phyloP scores from a whole-genome alignment of 2,888 invertebrate genomes.

The Aspidapion aeneum region DNA sequence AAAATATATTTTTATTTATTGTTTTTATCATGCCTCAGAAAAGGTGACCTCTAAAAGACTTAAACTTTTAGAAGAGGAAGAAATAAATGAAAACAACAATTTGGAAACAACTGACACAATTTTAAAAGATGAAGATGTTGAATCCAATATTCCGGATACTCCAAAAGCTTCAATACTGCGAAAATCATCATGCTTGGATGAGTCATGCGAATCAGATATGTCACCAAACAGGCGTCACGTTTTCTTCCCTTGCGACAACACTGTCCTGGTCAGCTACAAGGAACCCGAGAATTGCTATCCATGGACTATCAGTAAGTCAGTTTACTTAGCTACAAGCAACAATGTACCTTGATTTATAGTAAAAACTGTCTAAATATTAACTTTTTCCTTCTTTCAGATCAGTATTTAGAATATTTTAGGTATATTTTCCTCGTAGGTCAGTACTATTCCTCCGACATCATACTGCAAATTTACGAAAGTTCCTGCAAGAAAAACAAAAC shows the following conservation, averaged over 20 bases:
- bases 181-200: constrained; percentile 29
- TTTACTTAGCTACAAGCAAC: too few species aligned
- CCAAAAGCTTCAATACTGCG: constrained; percentile 32
- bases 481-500: constrained; percentile 39
- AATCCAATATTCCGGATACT: constrained; percentile 16
- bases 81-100: neutral
- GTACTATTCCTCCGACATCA: constrained; percentile 31
- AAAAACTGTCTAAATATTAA: too few species aligned
- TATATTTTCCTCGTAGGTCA: constrained; percentile 23
- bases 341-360: too few species aligned
- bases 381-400: neutral
- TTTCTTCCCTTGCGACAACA: constrained; percentile 34
- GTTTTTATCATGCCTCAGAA: too few species aligned
- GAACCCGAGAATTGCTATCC: constrained; percentile 32
- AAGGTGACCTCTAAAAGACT: too few species aligned
- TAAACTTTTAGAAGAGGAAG: neutral
- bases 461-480: constrained; percentile 34
- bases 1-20: too few species aligned
- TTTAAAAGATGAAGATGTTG: neutral
- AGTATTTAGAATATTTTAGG: neutral
- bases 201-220: constrained; percentile 15
- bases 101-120: neutral
- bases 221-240: constrained; percentile 27
- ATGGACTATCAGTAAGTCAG: constrained; percentile 35
- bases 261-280: constrained; percentile 31